phyloP scores from a whole-genome alignment of 2,113 vertebrate genomes.

The Hirundichthys speculiger region DNA sequence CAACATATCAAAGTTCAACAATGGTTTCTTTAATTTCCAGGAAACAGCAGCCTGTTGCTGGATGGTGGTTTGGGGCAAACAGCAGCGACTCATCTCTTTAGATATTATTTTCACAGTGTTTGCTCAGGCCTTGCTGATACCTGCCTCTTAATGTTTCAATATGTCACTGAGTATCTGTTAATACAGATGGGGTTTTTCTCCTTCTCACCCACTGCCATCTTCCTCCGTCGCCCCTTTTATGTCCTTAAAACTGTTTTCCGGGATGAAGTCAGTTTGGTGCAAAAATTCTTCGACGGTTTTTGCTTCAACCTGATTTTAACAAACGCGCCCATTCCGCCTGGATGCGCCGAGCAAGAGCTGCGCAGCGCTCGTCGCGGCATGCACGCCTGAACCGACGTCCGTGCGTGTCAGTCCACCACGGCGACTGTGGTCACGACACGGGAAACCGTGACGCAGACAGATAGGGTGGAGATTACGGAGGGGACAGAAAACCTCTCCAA shows the following conservation, averaged over 20 bases:
- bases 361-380: no score
- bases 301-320: not conserved
- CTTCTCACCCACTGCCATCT: conserved; percentile 14
- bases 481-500: conserved; percentile 59
- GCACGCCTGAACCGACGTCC: no score
- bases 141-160: conserved; percentile 66
- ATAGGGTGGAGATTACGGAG: conserved; percentile 59
- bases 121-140: conserved; percentile 71
- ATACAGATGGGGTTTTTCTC: conserved; percentile 74
- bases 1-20: conserved; percentile 59
- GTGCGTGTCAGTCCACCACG: conserved; percentile 11
- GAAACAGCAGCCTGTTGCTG: conserved; percentile 53
- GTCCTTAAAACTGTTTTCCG: conserved; percentile 22
- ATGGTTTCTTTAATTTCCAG: conserved; percentile 71
- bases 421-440: conserved; percentile 5
- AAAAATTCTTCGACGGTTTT: not conserved
- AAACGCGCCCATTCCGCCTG: not conserved
- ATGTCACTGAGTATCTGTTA: conserved; percentile 75
- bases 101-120: conserved; percentile 69
- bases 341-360: not conserved
- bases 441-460: conserved; percentile 58
- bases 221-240: conserved; percentile 2
- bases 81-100: conserved; percentile 54
- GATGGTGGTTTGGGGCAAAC: conserved; percentile 37
- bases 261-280: conserved; percentile 14